A percentile compares a stretch with the other conserved stretches of the same genome.
phyloP scores from a whole-genome alignment of 2,797 vertebrate genomes.

The Ataeniobius toweri region DNA sequence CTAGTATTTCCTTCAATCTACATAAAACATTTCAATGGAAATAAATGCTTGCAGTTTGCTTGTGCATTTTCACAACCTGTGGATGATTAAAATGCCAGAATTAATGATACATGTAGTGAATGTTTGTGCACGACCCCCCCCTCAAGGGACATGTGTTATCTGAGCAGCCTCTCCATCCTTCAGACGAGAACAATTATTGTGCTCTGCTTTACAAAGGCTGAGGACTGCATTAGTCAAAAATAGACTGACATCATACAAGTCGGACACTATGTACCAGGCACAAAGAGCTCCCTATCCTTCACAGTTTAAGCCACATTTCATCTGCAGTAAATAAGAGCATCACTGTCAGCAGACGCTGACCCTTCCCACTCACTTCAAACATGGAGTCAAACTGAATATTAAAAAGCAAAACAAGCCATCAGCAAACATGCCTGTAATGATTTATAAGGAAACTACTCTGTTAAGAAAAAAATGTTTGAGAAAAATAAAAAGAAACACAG shows the following conservation, averaged over 20 bases:
- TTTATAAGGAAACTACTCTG: conserved; percentile 4
- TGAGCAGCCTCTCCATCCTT: conserved; percentile 63
- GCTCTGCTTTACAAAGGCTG: conserved; percentile 74
- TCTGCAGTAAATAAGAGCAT: conserved; percentile 80
- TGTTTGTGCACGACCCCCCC: neutral
- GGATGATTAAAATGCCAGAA: conserved; percentile 40
- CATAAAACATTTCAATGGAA: neutral
- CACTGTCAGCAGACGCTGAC: conserved; percentile 52
- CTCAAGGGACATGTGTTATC: conserved; percentile 39
- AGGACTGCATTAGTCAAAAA: conserved; percentile 86
- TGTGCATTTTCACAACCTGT: conserved; percentile 7
- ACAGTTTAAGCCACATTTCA: conserved; percentile 84
- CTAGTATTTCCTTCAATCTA: neutral
- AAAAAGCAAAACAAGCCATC: conserved; percentile 38
- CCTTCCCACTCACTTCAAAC: conserved; percentile 52
- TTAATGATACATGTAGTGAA: conserved; percentile 24
- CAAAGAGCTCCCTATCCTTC: conserved; percentile 83
- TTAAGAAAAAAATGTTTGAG: neutral
- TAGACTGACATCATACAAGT: conserved; percentile 89
- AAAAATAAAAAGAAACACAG: neutral
- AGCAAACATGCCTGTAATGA: conserved; percentile 44
- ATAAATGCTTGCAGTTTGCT: neutral
- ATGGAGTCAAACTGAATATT: conserved; percentile 29
- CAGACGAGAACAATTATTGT: conserved; percentile 73
- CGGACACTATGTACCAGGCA: conserved; percentile 82